A percentile compares a stretch with the other conserved stretches of the same genome.
phyloP scores from a whole-genome alignment of 2,888 invertebrate species.

The Eudemis profundana region DNA sequence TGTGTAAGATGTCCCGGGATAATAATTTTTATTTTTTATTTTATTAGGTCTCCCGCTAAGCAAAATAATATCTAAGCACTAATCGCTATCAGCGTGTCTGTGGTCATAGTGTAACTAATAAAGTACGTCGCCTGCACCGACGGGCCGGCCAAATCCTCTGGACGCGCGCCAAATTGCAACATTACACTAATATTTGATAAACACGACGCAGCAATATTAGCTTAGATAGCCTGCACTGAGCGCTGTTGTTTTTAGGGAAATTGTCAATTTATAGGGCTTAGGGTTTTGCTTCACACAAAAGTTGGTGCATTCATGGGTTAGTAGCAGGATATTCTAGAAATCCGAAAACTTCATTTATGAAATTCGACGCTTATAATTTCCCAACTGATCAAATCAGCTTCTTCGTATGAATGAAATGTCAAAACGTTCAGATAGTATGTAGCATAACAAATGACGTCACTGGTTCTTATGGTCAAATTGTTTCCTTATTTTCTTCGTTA shows the following conservation, averaged over 20 bases:
- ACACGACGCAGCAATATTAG: constrained; percentile 46
- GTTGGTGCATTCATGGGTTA: too few species aligned
- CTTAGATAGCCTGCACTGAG: constrained; percentile 13
- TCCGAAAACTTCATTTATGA: too few species aligned
- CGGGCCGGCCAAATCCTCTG: constrained; percentile 60
- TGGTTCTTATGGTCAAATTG: too few species aligned
- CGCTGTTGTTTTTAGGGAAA: background rate
- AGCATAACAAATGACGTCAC: too few species aligned
- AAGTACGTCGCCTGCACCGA: constrained; percentile 47
- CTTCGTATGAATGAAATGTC: too few species aligned
- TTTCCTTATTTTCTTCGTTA: too few species aligned
- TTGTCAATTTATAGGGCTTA: background rate
- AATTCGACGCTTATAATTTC: too few species aligned
- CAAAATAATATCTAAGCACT: constrained; percentile 1
- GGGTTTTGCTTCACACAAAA: background rate
- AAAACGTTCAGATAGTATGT: too few species aligned
- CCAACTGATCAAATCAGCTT: too few species aligned
- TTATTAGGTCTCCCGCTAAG: background rate
- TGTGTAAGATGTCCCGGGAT: background rate
- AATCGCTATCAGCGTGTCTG: constrained; percentile 7
- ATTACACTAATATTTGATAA: constrained; percentile 69
- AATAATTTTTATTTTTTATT: too few species aligned
- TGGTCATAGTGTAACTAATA: constrained; percentile 48
- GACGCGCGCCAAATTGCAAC: constrained; percentile 63
- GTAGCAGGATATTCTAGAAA: too few species aligned